Evolutionary conservation across 2,888 invertebrate species (phyloP), one percentile per base, ranked within the genome.

Genomic region (Aproaerema taeniolella): DNA sequence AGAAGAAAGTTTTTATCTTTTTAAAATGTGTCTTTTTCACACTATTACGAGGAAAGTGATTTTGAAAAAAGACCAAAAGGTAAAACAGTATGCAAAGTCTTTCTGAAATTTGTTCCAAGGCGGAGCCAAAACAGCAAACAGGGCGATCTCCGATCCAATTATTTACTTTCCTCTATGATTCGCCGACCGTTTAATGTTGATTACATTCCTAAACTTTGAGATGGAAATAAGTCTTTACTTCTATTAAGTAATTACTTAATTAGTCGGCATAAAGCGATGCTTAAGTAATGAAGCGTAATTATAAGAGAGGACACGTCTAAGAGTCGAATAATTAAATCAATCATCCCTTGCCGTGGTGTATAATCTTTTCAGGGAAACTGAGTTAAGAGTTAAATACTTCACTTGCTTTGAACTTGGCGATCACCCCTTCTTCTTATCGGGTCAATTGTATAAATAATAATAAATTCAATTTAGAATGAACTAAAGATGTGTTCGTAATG

Each of bases 181-280:
- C 67, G 66, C 61, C 58, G 53, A 64, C 62, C 65, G 68, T 72
- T 78, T 67, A 75, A 74, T 66, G 74, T 72, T 80, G 76, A 83
- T 82, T 78, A 78, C 76, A 69, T 75, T 76, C 67, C 70, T 32
- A 41, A 75, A 78, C 71, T 78, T 73, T 67, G 70, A 56, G 74
- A 81, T 80, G 81, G 77, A 77, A 81, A 78, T 80, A 82, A 81
- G 80, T 83, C 77, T 78, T 82, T 82, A 80, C 82, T 79, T 82
- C 80, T 83, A 81, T 86, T 83, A 83, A 83, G 81, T 82, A 83
- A 86, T 86, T 85, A 83, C 77, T 69, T 82, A 83, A 86, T 86
- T 85, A 83, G 77, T 69, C 75, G 67, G 75, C 65, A 81, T 82
- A 83, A 83, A 81, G 77, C 81, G 82, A 83, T 83, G 83, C 67